These are phyloP conservation scores for Panopea generosa DNA, from an alignment of 2,888 invertebrate genomes.

Conservation along the genomic window DNA sequence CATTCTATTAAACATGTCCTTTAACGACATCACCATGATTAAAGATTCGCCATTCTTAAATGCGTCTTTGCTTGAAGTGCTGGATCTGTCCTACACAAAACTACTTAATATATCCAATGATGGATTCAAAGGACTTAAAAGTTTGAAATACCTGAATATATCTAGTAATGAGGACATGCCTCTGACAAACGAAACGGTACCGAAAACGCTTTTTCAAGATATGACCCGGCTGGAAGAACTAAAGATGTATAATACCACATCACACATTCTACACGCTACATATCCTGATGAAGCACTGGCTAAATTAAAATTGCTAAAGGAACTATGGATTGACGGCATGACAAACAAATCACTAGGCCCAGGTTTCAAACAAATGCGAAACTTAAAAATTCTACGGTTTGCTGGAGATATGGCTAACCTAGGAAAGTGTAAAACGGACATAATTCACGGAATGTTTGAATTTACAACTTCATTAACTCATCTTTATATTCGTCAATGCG, in stretches of 20 bases:
- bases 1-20: conserved; percentile 12
- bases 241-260: conserved; percentile 37
- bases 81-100: conserved; percentile 16
- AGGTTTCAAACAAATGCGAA: conserved; percentile 23
- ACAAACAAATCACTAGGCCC: conserved; percentile 29
- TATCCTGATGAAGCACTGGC: conserved; percentile 31
- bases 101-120: neutral
- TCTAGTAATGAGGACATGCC: conserved; percentile 29
- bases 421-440: no score
- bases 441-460: conserved; percentile 5
- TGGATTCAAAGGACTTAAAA: conserved; percentile 17
- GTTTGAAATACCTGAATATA: conserved; percentile 25
- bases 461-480: conserved; percentile 11
- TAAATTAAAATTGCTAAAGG: conserved; percentile 4
- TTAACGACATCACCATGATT: neutral
- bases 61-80: neutral
- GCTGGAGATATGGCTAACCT: conserved; percentile 26
- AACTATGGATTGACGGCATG: conserved; percentile 44
- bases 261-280: neutral
- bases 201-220: conserved; percentile 12
- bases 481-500: conserved; percentile 25
- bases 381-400: conserved; percentile 15
- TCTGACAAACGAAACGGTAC: conserved; percentile 27
- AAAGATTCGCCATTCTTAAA: conserved; percentile 1
- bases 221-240: conserved; percentile 13